These are phyloP conservation scores for Lampris incognitus DNA, from an alignment of 2,113 vertebrate species.

Conservation along the genomic window DNA sequence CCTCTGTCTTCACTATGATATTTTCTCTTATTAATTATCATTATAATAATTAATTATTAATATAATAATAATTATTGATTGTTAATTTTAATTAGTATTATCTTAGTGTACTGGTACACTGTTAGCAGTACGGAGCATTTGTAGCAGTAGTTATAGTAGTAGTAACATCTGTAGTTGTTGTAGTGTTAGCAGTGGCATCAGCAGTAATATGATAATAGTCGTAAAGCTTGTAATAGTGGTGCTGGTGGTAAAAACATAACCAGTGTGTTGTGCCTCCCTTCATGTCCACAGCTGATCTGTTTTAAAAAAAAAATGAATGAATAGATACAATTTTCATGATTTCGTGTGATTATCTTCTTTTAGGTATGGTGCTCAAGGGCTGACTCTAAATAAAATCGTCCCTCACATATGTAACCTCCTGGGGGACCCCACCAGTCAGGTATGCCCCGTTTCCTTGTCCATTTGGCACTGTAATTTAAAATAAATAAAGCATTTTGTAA, in stretches of 20 bases:
- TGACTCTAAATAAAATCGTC: conserved; percentile 98
- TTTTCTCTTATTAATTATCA: no score
- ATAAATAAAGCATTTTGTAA: no score
- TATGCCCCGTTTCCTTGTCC: conserved; percentile 59
- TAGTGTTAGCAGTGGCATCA: not conserved
- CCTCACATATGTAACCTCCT: conserved; percentile 99
- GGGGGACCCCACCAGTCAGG: conserved; percentile 98
- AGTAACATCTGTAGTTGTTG: not conserved
- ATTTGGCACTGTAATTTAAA: no score
- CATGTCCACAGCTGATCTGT: not conserved
- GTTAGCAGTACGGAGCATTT: no score
- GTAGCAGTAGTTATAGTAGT: not conserved
- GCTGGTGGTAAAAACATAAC: not conserved
- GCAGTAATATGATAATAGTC: not conserved
- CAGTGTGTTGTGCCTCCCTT: not conserved
- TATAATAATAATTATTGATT: no score
- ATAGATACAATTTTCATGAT: not conserved
- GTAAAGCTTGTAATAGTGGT: no score
- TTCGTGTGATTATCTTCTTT: conserved; percentile 44
- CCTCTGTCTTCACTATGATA: not conserved
- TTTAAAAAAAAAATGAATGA: not conserved
- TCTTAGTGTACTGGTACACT: no score
- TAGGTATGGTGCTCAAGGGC: conserved; percentile 96
- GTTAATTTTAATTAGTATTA: no score
- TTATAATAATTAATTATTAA: no score